Conservation (phyloP, 2,113 vertebrate genomes). For the Silurus asotus region DNA sequence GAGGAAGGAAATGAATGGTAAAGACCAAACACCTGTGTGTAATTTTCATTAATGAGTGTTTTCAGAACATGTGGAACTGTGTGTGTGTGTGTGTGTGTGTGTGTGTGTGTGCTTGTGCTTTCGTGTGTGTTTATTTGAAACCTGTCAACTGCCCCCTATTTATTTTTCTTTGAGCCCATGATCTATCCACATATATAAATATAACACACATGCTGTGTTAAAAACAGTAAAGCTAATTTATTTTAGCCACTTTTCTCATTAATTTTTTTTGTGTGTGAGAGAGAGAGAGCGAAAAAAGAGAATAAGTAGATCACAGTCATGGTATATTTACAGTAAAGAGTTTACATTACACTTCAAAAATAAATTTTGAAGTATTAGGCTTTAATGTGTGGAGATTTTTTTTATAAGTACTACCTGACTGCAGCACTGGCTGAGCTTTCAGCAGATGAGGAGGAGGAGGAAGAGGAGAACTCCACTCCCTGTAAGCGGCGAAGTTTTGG, state of each 20-base stretch:
- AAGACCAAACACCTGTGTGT: too few species aligned
- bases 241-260: background rate
- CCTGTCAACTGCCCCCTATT: too few species aligned
- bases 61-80: too few species aligned
- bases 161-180: too few species aligned
- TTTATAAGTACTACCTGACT: conserved; percentile 73
- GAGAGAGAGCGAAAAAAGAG: background rate
- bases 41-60: too few species aligned
- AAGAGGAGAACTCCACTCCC: conserved; percentile 78
- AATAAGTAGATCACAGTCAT: background rate
- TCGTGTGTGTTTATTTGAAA: too few species aligned
- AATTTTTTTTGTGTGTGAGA: background rate
- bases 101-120: too few species aligned
- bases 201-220: background rate
- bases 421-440: conserved; percentile 77
- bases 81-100: too few species aligned
- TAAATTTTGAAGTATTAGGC: background rate
- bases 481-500: conserved; percentile 86
- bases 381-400: conserved; percentile 15
- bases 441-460: conserved; percentile 67
- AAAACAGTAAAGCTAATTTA: background rate
- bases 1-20: too few species aligned
- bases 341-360: background rate
- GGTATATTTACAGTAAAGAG: background rate
- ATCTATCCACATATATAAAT: too few species aligned